Conservation (phyloP, 2,113 vertebrate species). For the Rousettus leschenaultii region DNA sequence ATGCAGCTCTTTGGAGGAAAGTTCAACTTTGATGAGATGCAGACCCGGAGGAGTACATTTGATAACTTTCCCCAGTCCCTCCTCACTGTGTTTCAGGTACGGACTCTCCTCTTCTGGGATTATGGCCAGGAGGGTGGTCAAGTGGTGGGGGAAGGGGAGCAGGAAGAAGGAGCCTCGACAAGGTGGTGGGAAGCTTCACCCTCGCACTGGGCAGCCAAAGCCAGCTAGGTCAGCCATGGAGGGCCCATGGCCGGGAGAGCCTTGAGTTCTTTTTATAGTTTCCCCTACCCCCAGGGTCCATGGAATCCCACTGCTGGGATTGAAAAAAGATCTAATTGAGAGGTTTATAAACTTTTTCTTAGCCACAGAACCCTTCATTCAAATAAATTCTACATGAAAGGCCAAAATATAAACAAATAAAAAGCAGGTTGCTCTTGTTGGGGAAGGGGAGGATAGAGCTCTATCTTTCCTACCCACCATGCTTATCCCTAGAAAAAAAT, state of each 20-base stretch:
- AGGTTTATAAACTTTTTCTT: background rate
- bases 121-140: background rate
- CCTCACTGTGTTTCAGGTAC: conserved; percentile 98
- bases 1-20: conserved; percentile 99
- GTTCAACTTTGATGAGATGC: conserved; percentile 98
- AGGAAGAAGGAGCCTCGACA: background rate
- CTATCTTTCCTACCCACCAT: background rate
- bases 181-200: background rate
- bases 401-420: background rate
- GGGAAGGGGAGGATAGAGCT: background rate
- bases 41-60: conserved; percentile 96
- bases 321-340: background rate
- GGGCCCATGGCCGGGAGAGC: background rate
- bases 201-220: background rate
- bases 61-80: conserved; percentile 99
- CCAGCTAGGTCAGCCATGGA: conserved; percentile 1
- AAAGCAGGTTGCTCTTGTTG: background rate
- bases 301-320: background rate
- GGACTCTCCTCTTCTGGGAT: background rate
- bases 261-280: background rate
- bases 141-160: background rate
- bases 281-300: background rate
- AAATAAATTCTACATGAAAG: background rate
- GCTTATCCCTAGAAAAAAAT: background rate
- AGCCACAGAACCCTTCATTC: background rate